phyloP scores from a whole-genome alignment of 2,888 invertebrate genomes.

The Aphelenchoides bicaudatus region DNA sequence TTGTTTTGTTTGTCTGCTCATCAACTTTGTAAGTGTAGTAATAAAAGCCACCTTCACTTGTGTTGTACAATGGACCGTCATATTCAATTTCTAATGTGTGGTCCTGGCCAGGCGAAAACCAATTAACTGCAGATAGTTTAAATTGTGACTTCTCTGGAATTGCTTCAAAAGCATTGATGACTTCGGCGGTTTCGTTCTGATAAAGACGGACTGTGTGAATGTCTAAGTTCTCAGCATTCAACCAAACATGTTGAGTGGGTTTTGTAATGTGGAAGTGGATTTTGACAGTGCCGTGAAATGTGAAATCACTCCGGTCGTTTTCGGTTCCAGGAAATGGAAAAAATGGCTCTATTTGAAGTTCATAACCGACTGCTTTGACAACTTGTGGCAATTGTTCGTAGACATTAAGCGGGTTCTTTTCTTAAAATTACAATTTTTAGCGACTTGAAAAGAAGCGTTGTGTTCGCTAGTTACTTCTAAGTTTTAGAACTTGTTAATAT shows the following conservation, averaged over 20 bases:
- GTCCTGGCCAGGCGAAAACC: neutral
- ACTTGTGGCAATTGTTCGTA: constrained; percentile 3
- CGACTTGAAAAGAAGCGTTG: too few relatives aligned
- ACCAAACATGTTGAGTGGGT: neutral
- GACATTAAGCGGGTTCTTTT: constrained; percentile 2
- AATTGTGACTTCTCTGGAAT: neutral
- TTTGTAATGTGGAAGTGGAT: constrained; percentile 10
- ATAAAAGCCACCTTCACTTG: constrained; percentile 1
- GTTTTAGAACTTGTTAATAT: too few relatives aligned
- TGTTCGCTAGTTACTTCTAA: too few relatives aligned
- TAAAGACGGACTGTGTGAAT: too few relatives aligned
- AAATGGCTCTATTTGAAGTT: neutral
- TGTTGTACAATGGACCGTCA: neutral
- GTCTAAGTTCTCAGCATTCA: constrained; percentile 3
- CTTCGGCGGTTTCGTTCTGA: too few relatives aligned
- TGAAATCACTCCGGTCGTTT: neutral
- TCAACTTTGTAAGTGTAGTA: constrained; percentile 2
- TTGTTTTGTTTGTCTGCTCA: too few relatives aligned
- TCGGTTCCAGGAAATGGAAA: neutral
- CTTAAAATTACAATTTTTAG: neutral
- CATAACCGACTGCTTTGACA: neutral
- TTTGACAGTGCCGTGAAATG: neutral
- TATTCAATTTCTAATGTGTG: constrained; percentile 1
- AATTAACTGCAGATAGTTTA: neutral
- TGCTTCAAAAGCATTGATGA: too few relatives aligned